These are phyloP conservation scores for Anoplius nigerrimus DNA, from an alignment of 2,888 invertebrate genomes.

Conservation along the genomic window DNA sequence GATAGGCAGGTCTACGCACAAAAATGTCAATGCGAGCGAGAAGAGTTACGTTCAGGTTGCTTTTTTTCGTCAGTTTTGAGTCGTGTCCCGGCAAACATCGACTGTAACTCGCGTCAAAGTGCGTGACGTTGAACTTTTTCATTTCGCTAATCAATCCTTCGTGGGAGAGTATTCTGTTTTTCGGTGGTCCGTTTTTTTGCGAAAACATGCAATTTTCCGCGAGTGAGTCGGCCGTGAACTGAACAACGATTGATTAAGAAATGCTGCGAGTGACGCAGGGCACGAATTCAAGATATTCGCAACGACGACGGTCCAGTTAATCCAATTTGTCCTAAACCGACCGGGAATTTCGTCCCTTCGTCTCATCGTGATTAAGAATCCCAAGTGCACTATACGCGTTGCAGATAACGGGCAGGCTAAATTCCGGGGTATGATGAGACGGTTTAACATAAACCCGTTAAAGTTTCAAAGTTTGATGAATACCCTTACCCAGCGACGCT, in stretches of 20 bases:
- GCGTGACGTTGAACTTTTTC: too few relatives aligned
- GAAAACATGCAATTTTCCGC: too few relatives aligned
- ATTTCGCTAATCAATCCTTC: too few relatives aligned
- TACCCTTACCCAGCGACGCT: conserved; percentile 14
- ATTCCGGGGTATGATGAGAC: conserved; percentile 30
- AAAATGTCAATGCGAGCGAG: not conserved
- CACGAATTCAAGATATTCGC: too few relatives aligned
- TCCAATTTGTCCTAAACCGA: conserved; percentile 10
- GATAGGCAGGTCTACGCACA: conserved; percentile 6
- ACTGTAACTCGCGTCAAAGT: too few relatives aligned
- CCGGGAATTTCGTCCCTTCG: conserved; percentile 6
- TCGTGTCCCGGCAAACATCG: too few relatives aligned
- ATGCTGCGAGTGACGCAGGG: not conserved
- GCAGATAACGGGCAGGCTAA: conserved; percentile 36
- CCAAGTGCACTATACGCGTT: conserved; percentile 22
- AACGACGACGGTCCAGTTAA: not conserved
- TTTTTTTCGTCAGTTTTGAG: not conserved
- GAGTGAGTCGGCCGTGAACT: too few relatives aligned
- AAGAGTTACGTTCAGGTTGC: not conserved
- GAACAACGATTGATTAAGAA: not conserved
- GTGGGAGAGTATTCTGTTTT: too few relatives aligned
- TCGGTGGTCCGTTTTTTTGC: too few relatives aligned
- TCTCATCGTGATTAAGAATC: conserved; percentile 19
- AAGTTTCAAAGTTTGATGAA: conserved; percentile 58
- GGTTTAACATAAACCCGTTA: conserved; percentile 49